Evolutionary conservation across 2,888 invertebrate genomes (phyloP), one percentile per base, ranked within the genome.

Genomic region (Leptinotarsa haldemani): DNA sequence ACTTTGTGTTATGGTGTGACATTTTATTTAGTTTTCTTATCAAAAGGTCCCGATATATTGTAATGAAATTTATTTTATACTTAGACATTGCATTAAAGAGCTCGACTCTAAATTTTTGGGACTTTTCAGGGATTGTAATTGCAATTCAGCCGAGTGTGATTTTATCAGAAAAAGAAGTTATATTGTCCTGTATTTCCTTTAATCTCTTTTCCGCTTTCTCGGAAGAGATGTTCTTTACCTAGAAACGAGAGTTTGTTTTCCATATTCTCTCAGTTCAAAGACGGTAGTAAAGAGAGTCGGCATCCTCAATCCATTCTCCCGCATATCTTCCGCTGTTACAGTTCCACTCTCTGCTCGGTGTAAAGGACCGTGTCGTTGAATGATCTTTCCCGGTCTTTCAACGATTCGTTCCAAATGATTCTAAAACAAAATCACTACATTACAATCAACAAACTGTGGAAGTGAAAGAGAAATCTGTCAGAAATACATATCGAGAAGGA

Each of bases 341-440:
- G 91, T 91, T 82, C 91, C 91, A 85, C 92, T 92, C 88, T 88
- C 86, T 56, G 89, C 87, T 68, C 89, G 85, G 76, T 85, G 86
- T 70, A 88, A 78, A 20, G 88, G 87, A 25, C 85, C 84, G 58
- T 86, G 87, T 73, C 85, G 80, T 77, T 86, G 89, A 3, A 77
- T 74, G 71, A 88, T 86, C 75, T 90, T 92, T 1, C 92, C 93
- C 0, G 95, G 95, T 80, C 95, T 91, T 86, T 96, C 95, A 74
- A 96, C 92, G 85, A 97, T 96, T 83, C 94, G 94, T 85, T 95
- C 95, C 80, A 96, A 88, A 85, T 95, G 95, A 84, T 93, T 95
- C 95, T 96, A 89, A 12, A 86, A 86, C 63, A 65, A 84, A 70
- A 65, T 15, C 12, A 18, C 5, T 40, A 40, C 12, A 12, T 40